phyloP scores from a whole-genome alignment of 2,113 vertebrate genomes.

The Tautogolabrus adspersus region DNA sequence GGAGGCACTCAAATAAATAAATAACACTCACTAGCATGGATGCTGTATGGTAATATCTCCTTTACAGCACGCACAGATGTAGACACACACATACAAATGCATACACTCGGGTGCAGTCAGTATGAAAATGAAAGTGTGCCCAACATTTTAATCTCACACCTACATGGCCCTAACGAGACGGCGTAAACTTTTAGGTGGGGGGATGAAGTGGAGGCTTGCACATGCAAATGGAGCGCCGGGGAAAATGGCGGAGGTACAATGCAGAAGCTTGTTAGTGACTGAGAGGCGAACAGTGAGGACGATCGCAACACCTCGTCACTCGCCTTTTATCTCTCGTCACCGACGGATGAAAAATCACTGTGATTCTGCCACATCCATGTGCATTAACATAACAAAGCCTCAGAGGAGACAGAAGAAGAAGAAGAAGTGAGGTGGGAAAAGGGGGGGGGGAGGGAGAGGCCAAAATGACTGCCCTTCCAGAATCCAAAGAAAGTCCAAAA shows the following conservation, averaged over 20 bases:
- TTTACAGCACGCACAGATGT: constrained; percentile 43
- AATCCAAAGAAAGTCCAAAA: constrained; percentile 75
- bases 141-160: constrained; percentile 83
- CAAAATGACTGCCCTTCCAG: constrained; percentile 69
- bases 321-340: constrained; percentile 97
- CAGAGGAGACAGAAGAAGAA: constrained; percentile 60
- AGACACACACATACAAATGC: constrained; percentile 13
- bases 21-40: constrained; percentile 66
- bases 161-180: constrained; percentile 80
- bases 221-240: constrained; percentile 91
- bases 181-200: constrained; percentile 84
- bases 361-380: constrained; percentile 97
- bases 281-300: constrained; percentile 97
- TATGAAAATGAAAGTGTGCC: constrained; percentile 74
- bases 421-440: neutral
- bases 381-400: constrained; percentile 99
- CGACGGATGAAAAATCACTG: constrained; percentile 95
- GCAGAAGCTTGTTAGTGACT: constrained; percentile 97
- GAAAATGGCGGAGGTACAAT: constrained; percentile 93
- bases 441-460: constrained; percentile 42
- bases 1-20: constrained; percentile 77
- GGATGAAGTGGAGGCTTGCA: constrained; percentile 83
- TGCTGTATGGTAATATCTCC: constrained; percentile 67
- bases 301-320: constrained; percentile 98
- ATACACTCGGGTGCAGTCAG: constrained; percentile 6